Percentiles rank a stretch among this genome's conserved stretches.
Evolutionary conservation across 1,140 invertebrate genomes (phyloP).

Genomic region (Heliconius eleuchia): DNA sequence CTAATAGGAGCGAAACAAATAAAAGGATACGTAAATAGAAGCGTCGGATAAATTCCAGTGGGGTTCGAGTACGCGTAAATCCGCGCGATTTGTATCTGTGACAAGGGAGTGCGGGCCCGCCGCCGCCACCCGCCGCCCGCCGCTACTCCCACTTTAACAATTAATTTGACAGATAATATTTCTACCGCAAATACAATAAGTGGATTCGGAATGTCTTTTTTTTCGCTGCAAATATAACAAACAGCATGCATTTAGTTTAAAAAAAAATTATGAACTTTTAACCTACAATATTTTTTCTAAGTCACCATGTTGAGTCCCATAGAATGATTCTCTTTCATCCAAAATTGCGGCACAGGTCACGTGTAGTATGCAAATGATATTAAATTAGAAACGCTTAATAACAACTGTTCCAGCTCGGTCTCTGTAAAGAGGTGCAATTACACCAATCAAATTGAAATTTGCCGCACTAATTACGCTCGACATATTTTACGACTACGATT

Average conservation of each 20-base stretch:
- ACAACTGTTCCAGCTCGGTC: constrained; percentile 70
- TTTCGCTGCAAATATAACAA: not conserved
- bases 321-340: constrained; percentile 6
- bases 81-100: constrained; percentile 80
- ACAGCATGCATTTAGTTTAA: no score
- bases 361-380: constrained; percentile 78
- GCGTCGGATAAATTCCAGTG: constrained; percentile 77
- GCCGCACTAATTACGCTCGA: constrained; percentile 72
- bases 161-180: constrained; percentile 75
- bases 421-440: constrained; percentile 79
- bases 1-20: constrained; percentile 80
- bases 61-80: constrained; percentile 79
- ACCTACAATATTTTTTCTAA: not conserved
- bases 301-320: not conserved
- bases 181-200: constrained; percentile 51
- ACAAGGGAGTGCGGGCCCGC: constrained; percentile 62
- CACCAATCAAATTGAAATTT: constrained; percentile 80
- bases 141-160: constrained; percentile 54
- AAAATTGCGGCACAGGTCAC: constrained; percentile 54
- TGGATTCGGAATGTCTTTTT: constrained; percentile 14
- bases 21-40: constrained; percentile 81
- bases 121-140: constrained; percentile 22
- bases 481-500: constrained; percentile 63
- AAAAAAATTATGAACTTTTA: no score
- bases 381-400: constrained; percentile 80